Conservation (phyloP, 2,797 vertebrate genomes). For the Bradypodion ventrale region DNA sequence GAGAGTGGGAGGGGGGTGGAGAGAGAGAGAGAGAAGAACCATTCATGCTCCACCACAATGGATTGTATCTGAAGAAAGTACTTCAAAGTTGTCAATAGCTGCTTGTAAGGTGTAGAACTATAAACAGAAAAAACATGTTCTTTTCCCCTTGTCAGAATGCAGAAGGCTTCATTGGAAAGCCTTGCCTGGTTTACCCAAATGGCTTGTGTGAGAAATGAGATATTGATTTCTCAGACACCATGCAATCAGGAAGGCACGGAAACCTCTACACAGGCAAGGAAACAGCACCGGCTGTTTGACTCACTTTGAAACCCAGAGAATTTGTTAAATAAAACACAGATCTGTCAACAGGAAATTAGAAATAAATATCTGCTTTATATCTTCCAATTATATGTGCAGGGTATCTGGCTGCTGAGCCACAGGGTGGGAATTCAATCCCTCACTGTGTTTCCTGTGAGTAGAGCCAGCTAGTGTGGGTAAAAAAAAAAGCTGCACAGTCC, state of each 20-base stretch:
- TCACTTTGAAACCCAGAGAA: conserved; percentile 59
- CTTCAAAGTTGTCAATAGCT: conserved; percentile 69
- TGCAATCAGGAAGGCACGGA: conserved; percentile 72
- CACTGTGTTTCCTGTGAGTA: no score
- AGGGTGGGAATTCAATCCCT: no score
- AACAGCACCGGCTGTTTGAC: conserved; percentile 46
- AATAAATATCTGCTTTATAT: background rate
- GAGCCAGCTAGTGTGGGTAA: no score
- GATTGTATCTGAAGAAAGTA: conserved; percentile 63
- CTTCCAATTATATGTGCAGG: background rate
- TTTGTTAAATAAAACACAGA: conserved; percentile 37
- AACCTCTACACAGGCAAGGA: conserved; percentile 59
- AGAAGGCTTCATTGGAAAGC: conserved; percentile 69
- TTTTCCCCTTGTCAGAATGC: conserved; percentile 62
- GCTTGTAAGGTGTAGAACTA: conserved; percentile 66
- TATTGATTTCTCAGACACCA: conserved; percentile 79
- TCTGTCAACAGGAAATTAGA: conserved; percentile 56
- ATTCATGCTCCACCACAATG: conserved; percentile 48
- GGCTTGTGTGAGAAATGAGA: conserved; percentile 80
- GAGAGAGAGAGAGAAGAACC: conserved; percentile 35
- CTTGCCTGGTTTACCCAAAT: conserved; percentile 70
- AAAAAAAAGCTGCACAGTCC: no score
- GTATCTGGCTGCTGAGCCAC: no score
- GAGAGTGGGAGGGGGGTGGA: no score
- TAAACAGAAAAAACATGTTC: conserved; percentile 70